Percentiles rank a stretch among this genome's conserved stretches.
These are phyloP conservation scores for Podarcis raffonei DNA, from an alignment of 2,113 vertebrate species.

Conservation along the genomic window DNA sequence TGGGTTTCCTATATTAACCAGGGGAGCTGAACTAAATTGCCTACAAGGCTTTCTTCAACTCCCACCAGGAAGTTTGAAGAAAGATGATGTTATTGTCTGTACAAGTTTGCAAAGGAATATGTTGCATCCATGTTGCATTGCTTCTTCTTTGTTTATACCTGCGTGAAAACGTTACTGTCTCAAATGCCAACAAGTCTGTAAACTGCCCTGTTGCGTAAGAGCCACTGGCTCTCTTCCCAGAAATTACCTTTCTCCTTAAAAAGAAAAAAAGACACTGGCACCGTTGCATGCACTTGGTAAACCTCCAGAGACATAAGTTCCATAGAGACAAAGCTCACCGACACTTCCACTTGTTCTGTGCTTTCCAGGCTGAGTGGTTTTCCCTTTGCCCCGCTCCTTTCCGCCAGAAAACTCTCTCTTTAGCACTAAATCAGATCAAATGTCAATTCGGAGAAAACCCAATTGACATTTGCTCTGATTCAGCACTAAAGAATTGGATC, in stretches of 20 bases:
- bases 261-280: neutral
- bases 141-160: neutral
- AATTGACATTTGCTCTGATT: no score
- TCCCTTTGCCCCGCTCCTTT: no score
- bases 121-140: neutral
- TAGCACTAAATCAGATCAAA: no score
- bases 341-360: no score
- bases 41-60: neutral
- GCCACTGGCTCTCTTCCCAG: conserved; percentile 5
- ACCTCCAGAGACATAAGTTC: neutral
- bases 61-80: neutral
- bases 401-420: no score
- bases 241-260: conserved; percentile 6
- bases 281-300: neutral
- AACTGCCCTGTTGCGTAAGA: neutral
- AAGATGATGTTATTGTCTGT: neutral
- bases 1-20: neutral
- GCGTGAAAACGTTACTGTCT: neutral
- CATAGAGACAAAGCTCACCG: neutral
- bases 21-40: neutral
- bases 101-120: neutral
- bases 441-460: no score
- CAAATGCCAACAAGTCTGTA: neutral
- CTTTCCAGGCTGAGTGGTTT: no score
- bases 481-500: no score